Base-by-base conservation (phyloP, 2,113 vertebrate genomes). In the Lutjanus erythropterus region DNA sequence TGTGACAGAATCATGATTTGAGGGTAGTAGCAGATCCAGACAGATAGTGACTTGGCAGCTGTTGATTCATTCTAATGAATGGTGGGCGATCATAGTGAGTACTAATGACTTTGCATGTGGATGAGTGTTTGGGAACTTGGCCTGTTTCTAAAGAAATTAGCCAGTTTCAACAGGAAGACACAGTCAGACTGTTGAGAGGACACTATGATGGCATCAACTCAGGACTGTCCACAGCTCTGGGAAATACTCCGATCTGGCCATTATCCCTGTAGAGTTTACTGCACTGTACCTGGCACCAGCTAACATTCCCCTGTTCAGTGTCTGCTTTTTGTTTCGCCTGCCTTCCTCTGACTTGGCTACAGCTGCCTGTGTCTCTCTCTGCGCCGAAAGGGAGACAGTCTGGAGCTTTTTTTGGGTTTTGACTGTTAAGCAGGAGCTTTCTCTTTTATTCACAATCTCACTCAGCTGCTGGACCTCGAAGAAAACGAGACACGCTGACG, bases 251-350 rank as follows among this genome's bases (percentile, higher is more conserved):
- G 53, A 79, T 77, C 75, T 81, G 50, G 44, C 69, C 46, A 33
- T 64, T 81, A 23, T 59, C 88, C 60, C 79, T 69, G 27, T 35
- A 64, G 79, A 77, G 83, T 89, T 94, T 93, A 87, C 77, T 95
- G 95, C 94, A 96, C 96, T 96, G 96, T 96, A 97, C 93, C 95
- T 96, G 95, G 96, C 95, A 94, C 95, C 94, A 93, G 93, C 94
- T 58, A 92, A 94, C 91, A 94, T 93, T 94, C 94, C 91, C 86
- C 91, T 94, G 93, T 95, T 96, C 96, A 88, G 86, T 95, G 94
- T 96, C 94, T 93, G 93, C 94, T 86, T 95, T 79, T 93, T 92
- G 87, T 92, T 90, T 91, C 86, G 31, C 56, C 84, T 85, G 78
- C 75, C 71, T 78, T 88, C 70, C 77, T 78, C 42, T 55, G 44